Evolutionary conservation across 2,797 vertebrate species (phyloP), one percentile per base, ranked within the genome.

Genomic region (Gymnoscopelus braueri): DNA sequence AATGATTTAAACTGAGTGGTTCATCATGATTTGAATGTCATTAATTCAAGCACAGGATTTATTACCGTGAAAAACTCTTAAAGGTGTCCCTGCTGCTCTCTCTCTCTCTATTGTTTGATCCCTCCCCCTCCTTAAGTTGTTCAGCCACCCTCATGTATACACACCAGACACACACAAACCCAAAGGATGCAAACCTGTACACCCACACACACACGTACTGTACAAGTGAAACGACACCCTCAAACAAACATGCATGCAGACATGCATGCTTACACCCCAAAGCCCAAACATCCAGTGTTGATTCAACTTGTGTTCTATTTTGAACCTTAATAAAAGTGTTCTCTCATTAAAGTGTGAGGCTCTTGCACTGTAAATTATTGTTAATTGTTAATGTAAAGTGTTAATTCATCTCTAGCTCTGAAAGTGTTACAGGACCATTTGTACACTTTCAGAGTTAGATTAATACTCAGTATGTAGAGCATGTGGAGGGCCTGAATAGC

Each of bases 251-350:
- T 50, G 14, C 14, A 50, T 50, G 14, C 4, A 13, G 10, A 50
- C 14, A 50, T 50, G 4, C 14, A 50, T 50, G 4, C 3, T 50
- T 50, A 50, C 10, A 50, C 3, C 10, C 4, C 10, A 50, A 11
- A 50, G 2, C 10, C 4, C 10, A 50, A 11, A 50, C 6, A 10
- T 24, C 15, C 23, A 10, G 32, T 24, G 9, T 23, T 23, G 15
- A 15, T 55, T 23, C 9, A 19, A 35, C 5, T 55, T 10, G 15
- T 23, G 9, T 23, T 55, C 53, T 26, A 9, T 55, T 23, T 80
- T 85, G 75, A 86, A 82, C 83, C 69, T 78, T 77, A 82, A 80
- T 72, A 80, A 87, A 82, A 75, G 81, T 62, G 69, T 68, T 86
- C 67, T 48, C 65, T 56, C 59, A 23, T 77, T 75, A 55, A 75